Conservation (phyloP, 2,113 vertebrate species). For the Numenius arquata region DNA sequence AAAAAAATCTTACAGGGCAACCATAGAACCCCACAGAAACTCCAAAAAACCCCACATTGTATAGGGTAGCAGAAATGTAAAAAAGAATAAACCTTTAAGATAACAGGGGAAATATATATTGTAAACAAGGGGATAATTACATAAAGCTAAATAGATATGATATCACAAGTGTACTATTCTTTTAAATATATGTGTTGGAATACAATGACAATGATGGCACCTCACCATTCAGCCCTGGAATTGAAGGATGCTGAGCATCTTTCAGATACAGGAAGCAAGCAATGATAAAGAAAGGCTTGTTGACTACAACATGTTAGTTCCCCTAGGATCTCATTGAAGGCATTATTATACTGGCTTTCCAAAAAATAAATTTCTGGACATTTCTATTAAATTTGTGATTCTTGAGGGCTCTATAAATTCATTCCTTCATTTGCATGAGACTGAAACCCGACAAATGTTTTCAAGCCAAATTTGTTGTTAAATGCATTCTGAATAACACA, state of each 20-base stretch:
- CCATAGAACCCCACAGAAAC: not conserved
- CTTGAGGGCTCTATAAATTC: constrained; percentile 53
- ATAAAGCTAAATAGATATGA: not conserved
- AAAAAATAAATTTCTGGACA: not conserved
- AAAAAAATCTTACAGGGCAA: not conserved
- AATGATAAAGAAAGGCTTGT: not conserved
- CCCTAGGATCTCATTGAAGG: constrained; percentile 21
- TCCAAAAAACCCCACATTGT: not conserved
- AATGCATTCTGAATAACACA: not conserved
- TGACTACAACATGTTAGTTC: constrained; percentile 34
- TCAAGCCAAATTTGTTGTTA: constrained; percentile 22
- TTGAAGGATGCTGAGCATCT: constrained; percentile 28
- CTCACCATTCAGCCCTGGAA: constrained; percentile 47
- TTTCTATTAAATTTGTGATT: constrained; percentile 62
- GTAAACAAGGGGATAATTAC: not conserved
- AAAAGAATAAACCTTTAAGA: not conserved
- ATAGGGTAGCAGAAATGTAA: not conserved
- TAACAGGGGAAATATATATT: not conserved
- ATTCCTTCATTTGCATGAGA: constrained; percentile 47
- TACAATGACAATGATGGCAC: constrained; percentile 44
- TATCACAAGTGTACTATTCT: constrained; percentile 45
- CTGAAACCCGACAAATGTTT: constrained; percentile 44
- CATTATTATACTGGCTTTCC: constrained; percentile 48
- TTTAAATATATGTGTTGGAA: constrained; percentile 54
- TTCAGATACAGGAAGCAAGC: constrained; percentile 43